Evolutionary conservation across 2,113 vertebrate genomes (phyloP).

Genomic region (Cephalophus harveyi): DNA sequence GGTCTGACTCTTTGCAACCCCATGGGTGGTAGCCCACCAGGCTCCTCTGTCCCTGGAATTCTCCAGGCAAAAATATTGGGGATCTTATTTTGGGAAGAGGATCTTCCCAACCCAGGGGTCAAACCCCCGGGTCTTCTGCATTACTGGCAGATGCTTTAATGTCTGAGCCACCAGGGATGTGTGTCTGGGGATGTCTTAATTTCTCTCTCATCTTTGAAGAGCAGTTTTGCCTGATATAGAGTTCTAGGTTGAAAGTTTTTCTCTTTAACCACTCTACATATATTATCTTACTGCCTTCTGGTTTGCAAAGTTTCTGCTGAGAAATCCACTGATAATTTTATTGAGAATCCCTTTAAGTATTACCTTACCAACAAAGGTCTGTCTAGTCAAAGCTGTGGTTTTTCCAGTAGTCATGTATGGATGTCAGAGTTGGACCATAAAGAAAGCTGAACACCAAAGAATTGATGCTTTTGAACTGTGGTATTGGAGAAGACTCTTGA

Average conservation of each 20-base stretch:
- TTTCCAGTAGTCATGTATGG: neutral
- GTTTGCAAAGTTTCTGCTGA: neutral
- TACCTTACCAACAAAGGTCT: too few species aligned
- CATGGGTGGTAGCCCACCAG: neutral
- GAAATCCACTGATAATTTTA: neutral
- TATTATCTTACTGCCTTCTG: neutral
- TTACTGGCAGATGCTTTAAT: neutral
- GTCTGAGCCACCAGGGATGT: neutral
- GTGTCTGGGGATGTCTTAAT: neutral
- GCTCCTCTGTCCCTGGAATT: neutral
- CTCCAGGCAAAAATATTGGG: neutral
- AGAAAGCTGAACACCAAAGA: neutral
- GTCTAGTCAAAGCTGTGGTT: neutral
- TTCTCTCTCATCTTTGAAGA: neutral
- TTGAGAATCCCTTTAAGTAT: neutral
- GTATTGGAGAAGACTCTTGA: neutral
- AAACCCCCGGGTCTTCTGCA: neutral
- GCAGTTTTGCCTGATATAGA: neutral
- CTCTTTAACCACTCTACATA: neutral
- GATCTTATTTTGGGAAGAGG: neutral
- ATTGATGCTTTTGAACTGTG: neutral
- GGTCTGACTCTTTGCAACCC: neutral
- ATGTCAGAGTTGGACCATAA: neutral
- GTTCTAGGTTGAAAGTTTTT: neutral
- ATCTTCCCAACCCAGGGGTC: neutral